These are phyloP conservation scores for Montifringilla adamsi DNA, from an alignment of 2,113 vertebrate genomes.

Conservation along the genomic window DNA sequence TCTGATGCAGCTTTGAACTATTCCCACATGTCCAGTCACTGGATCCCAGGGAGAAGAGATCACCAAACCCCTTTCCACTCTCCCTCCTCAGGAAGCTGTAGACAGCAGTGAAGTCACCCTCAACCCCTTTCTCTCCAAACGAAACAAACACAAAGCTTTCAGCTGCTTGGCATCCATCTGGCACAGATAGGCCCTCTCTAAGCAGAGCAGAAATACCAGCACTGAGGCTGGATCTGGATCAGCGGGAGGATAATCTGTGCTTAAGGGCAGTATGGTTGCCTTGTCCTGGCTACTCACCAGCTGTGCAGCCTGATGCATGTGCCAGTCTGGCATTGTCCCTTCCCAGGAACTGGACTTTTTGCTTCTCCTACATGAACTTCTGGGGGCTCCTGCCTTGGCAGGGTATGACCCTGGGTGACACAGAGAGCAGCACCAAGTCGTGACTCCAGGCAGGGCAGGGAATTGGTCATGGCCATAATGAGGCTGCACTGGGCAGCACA, in stretches of 20 bases:
- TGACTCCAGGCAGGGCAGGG: neutral
- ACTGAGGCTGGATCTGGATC: neutral
- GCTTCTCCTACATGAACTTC: neutral
- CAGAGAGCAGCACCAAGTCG: neutral
- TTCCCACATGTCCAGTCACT: neutral
- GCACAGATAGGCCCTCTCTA: neutral
- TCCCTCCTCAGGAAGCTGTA: neutral
- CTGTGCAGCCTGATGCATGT: fast-evolving
- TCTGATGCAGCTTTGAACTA: neutral
- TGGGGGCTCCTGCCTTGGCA: neutral
- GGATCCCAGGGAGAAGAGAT: neutral
- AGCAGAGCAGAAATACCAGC: neutral
- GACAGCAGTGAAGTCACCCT: neutral
- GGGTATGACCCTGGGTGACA: neutral
- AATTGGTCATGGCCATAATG: fast-evolving
- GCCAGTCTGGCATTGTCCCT: neutral
- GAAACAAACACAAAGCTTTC: neutral
- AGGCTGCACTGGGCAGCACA: fast-evolving
- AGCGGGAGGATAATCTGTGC: neutral
- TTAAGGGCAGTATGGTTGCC: neutral
- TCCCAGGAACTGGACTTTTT: neutral
- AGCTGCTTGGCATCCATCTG: neutral
- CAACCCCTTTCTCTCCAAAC: neutral
- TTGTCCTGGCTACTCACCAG: neutral
- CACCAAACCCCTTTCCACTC: neutral